phyloP scores from a whole-genome alignment of 1,140 invertebrate genomes.

The Anadara kagoshimensis region DNA sequence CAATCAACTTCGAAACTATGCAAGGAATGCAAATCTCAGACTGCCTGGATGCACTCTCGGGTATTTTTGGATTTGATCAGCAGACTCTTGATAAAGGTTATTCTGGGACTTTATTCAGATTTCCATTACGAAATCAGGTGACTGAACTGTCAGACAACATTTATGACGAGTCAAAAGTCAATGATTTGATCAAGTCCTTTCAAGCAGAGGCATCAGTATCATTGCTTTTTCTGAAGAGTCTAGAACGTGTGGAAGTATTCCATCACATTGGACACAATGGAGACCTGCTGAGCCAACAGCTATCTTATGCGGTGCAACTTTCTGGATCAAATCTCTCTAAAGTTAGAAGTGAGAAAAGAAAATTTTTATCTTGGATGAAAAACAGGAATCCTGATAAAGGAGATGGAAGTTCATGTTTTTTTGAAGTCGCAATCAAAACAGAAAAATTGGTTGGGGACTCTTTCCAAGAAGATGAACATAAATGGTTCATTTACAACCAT shows the following conservation, averaged over 20 bases:
- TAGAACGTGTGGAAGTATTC: background rate
- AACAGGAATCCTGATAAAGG: background rate
- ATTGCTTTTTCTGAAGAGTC: slow-evolving; percentile 36
- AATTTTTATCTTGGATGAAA: background rate
- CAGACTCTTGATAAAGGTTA: background rate
- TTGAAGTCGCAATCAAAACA: too few relatives aligned
- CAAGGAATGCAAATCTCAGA: background rate
- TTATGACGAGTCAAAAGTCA: slow-evolving; percentile 44
- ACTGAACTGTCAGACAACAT: slow-evolving; percentile 17
- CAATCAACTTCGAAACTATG: background rate
- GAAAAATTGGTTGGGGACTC: background rate
- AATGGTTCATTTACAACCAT: background rate
- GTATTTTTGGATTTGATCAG: background rate
- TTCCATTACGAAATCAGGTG: background rate
- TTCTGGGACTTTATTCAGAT: background rate
- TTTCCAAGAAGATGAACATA: background rate
- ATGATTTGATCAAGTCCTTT: slow-evolving; percentile 32
- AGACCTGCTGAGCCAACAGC: too few relatives aligned
- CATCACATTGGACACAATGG: too few relatives aligned
- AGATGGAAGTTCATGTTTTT: background rate
- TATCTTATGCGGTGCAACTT: too few relatives aligned
- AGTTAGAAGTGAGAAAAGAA: background rate
- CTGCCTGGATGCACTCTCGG: background rate
- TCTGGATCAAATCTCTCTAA: too few relatives aligned
- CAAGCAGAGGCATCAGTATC: slow-evolving; percentile 26